Conservation (phyloP, 2,113 vertebrate species). For the Neopipo cinnamomea region DNA sequence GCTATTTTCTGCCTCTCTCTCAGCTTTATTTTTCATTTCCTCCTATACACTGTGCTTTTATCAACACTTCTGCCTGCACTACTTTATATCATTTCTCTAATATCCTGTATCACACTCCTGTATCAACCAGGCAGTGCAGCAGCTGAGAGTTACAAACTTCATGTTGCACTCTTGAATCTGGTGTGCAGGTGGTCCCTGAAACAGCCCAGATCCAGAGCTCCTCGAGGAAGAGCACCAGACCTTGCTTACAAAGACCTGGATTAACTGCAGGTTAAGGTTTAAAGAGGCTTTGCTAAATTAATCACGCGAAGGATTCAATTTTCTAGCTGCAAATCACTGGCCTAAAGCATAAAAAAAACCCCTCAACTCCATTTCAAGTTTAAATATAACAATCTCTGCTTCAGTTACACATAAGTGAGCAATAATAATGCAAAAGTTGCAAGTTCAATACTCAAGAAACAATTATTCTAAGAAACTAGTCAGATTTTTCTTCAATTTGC, state of each 20-base stretch:
- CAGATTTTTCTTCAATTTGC: neutral
- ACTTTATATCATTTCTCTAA: slow-evolving; percentile 3
- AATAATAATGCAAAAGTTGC: neutral
- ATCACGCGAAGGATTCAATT: neutral
- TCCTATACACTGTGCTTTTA: neutral
- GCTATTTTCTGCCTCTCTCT: neutral
- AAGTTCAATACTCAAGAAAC: neutral
- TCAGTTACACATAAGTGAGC: neutral
- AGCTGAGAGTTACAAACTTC: neutral
- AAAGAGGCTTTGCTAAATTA: slow-evolving; percentile 47
- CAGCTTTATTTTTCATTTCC: slow-evolving; percentile 45
- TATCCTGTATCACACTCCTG: slow-evolving; percentile 12
- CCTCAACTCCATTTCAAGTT: neutral
- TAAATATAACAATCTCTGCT: neutral
- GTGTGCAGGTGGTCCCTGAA: neutral
- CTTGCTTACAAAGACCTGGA: neutral
- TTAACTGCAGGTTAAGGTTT: slow-evolving; percentile 50
- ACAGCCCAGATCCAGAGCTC: neutral
- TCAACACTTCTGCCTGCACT: neutral
- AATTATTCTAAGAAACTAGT: neutral
- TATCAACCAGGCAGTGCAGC: neutral
- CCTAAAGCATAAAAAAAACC: neutral
- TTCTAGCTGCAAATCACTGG: neutral
- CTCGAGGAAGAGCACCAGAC: slow-evolving; percentile 12
- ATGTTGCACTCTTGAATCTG: neutral